Evolutionary conservation across 2,888 invertebrate species (phyloP).

Genomic region (Lamellibrachia satsuma): DNA sequence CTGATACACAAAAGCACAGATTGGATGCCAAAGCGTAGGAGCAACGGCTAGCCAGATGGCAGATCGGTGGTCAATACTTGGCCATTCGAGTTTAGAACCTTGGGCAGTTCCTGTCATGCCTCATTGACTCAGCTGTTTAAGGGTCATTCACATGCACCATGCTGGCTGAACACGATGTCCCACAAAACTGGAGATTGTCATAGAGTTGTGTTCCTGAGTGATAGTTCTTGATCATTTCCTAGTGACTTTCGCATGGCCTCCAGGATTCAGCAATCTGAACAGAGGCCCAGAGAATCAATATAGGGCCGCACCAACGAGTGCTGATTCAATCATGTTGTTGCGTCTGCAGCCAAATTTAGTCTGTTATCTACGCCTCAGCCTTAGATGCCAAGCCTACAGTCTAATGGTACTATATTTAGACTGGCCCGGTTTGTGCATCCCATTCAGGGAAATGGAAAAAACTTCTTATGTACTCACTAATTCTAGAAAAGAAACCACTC

Average conservation of each 20-base stretch:
- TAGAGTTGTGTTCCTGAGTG: not conserved
- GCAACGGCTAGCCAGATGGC: not conserved
- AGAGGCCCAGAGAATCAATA: not conserved
- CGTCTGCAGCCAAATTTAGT: not conserved
- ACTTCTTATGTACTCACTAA: too few relatives aligned
- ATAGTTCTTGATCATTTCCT: slow-evolving; percentile 12
- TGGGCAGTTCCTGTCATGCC: not conserved
- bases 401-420: not conserved
- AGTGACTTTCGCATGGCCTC: not conserved
- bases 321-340: not conserved
- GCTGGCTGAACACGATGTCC: not conserved
- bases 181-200: not conserved
- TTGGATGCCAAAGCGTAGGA: not conserved
- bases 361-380: not conserved
- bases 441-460: too few relatives aligned
- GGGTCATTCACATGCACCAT: not conserved
- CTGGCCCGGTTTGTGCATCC: not conserved
- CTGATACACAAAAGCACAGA: slow-evolving; percentile 6
- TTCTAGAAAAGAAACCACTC: too few relatives aligned
- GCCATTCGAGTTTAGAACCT: not conserved
- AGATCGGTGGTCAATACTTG: not conserved
- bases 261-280: not conserved
- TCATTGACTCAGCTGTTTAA: not conserved
- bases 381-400: not conserved
- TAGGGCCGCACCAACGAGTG: not conserved